Base-by-base conservation (phyloP, 2,888 invertebrate genomes). In the Catotricha subobsoleta region DNA sequence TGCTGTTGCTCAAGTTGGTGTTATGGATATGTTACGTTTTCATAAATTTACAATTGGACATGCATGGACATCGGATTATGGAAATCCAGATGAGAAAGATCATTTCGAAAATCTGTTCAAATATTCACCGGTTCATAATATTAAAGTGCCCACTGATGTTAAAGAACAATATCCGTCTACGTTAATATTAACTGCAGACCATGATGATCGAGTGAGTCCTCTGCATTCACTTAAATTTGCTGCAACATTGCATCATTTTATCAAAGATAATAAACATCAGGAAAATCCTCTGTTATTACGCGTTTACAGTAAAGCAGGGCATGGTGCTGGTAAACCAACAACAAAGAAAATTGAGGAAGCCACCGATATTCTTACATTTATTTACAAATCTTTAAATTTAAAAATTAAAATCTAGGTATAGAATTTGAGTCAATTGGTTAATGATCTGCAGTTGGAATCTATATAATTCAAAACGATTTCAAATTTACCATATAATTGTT, bases 21-120 rank as follows among this genome's bases (percentile, higher is more conserved):
- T 98, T 2, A 68, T 95, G 66, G 98, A 98, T 65, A 91, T 97
- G 94, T 67, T 97, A 46, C 75, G 94, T 42, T 98, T 86, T 67
- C 94, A 97, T 63, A 92, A 92, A 66, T 94, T 97, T 63, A 98
- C 97, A 6, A 91, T 97, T 55, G 98, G 95, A 0, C 83, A 86
- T 63, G 87, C 91, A 34, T 98, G 97, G 97, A 80, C 64, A 44
- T 86, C 92, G 0, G 97, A 98, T 66, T 98, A 83, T 66, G 97
- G 97, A 31, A 80, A 79, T 61, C 79, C 94, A 0, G 88, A 90
- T 51, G 76, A 84, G 51, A 68, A 74, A 51, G 76, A 83, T 21
- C 82, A 95, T 54, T 97, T 95, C 58, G 68, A 80, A 9, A 83
- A 82, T 62, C 64, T 92, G 40, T 66, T 76, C 45, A 81, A 82